These are phyloP conservation scores for Crepidodera aurea DNA, from an alignment of 2,888 invertebrate genomes.

Conservation along the genomic window DNA sequence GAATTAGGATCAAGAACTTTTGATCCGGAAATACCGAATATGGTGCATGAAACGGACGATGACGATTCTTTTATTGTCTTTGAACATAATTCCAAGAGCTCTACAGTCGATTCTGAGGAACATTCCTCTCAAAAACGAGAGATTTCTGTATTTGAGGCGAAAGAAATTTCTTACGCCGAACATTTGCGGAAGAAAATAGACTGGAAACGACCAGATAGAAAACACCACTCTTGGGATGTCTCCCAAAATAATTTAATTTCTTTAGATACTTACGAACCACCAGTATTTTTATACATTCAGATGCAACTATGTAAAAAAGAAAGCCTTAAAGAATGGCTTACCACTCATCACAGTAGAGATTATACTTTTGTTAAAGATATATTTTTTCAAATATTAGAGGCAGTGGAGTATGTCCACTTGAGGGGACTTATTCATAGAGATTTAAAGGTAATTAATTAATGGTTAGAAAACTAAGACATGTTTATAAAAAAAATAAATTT, in stretches of 20 bases:
- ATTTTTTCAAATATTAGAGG: conserved; percentile 91
- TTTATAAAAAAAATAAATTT: not conserved
- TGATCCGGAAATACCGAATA: conserved; percentile 30
- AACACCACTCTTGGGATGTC: conserved; percentile 58
- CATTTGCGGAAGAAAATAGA: conserved; percentile 47
- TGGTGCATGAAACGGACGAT: conserved; percentile 24
- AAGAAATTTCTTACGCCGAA: conserved; percentile 28
- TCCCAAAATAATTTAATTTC: conserved; percentile 42
- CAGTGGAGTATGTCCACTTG: conserved; percentile 94
- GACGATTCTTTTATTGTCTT: conserved; percentile 50
- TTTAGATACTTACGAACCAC: conserved; percentile 37
- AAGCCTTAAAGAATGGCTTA: conserved; percentile 91
- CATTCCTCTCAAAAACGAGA: conserved; percentile 5
- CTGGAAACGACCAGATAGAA: conserved; percentile 52
- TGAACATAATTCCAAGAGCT: conserved; percentile 35
- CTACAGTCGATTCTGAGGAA: not conserved
- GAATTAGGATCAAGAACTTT: conserved; percentile 34
- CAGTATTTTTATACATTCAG: conserved; percentile 90
- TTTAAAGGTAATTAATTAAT: conserved; percentile 74
- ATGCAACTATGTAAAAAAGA: conserved; percentile 94
- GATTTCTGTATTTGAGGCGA: not conserved
- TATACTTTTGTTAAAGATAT: conserved; percentile 69
- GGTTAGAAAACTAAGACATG: not conserved
- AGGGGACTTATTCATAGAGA: conserved; percentile 95
- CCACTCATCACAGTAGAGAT: conserved; percentile 65